Evolutionary conservation across 64 coral and sea anemone genomes (phyloP).

Genomic region (Astreopora myriophthalma): DNA sequence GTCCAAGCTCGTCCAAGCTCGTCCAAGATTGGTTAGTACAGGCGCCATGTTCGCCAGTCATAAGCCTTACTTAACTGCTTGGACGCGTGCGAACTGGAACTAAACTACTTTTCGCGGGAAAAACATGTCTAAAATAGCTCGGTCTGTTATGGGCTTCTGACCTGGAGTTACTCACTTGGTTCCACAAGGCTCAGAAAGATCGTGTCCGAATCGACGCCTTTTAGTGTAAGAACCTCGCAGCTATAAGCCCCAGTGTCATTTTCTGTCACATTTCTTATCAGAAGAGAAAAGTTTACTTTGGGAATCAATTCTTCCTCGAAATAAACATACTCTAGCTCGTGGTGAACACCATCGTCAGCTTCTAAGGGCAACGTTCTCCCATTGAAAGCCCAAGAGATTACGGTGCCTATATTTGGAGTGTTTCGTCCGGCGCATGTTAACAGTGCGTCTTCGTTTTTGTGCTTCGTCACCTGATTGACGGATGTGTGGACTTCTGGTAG

Average conservation of each 20-base stretch:
- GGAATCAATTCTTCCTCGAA: not conserved
- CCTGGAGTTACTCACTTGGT: not conserved
- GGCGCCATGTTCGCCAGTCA: no score
- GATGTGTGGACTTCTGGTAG: not conserved
- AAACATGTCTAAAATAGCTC: no score
- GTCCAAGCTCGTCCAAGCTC: no score
- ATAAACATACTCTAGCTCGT: not conserved
- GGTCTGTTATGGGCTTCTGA: not conserved
- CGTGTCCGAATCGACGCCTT: not conserved
- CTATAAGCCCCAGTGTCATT: not conserved
- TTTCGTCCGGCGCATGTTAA: slow-evolving; percentile 2
- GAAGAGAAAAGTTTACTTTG: slow-evolving; percentile 27
- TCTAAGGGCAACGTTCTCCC: not conserved
- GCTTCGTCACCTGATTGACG: not conserved
- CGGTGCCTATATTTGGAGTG: not conserved
- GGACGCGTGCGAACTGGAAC: no score
- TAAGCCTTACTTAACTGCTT: no score
- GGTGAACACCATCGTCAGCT: not conserved
- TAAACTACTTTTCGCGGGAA: not conserved
- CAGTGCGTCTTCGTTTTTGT: not conserved
- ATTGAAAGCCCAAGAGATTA: slow-evolving; percentile 9
- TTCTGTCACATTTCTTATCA: slow-evolving; percentile 24
- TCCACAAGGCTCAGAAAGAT: not conserved
- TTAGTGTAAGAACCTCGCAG: not conserved
- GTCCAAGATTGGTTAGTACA: no score